Base-by-base conservation (phyloP, 2,113 vertebrate genomes). In the Thunnus thynnus region DNA sequence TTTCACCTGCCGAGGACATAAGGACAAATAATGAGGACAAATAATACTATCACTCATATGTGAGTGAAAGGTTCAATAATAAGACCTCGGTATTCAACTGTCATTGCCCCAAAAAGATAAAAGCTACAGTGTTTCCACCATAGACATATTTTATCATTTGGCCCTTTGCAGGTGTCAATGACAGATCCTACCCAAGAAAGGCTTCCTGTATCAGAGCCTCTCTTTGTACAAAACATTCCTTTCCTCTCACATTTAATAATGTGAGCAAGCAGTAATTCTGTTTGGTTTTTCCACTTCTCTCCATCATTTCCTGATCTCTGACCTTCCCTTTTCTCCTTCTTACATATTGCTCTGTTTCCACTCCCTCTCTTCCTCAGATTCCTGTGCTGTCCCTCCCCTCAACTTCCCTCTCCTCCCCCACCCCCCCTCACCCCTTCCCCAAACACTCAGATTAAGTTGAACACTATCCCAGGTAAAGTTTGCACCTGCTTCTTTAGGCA, bases 161-260 rank as follows among this genome's bases (percentile, higher is more conserved):
- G 84, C 76, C 44, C 68, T 30, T 83, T 32, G 60, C 72, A 72
- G 78, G 64, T 65, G 54, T 57, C 55, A 74, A 70, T 72, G 86
- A 86, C 85, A 76, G 84, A 62, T 85, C 56, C 70, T 48, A 47
- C 67, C 61, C 41, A 65, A 61, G 16, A 77, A 76, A 64, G 76
- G 5, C 92, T 96, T 95, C 91, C 94, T 95, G 92, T 90, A 93
- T 96, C 94, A 94, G 92, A 96, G 95, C 94, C 94, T 88, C 90
- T 90, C 88, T 94, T 94, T 95, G 90, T 93, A 83, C 90, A 76
- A 69, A 90, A 93, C 93, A 93, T 95, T 92, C 95, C 95, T 83
- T 13, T 27, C 69, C 76, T 22, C 50, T 58, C 50, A 58, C 44
- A 66, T 75, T 87, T 75, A 80, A 85, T 67, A 74, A 52, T n/a